Evolutionary conservation across 2,797 vertebrate genomes (phyloP), one percentile per base, ranked within the genome.

Genomic region (Mus spretus): DNA sequence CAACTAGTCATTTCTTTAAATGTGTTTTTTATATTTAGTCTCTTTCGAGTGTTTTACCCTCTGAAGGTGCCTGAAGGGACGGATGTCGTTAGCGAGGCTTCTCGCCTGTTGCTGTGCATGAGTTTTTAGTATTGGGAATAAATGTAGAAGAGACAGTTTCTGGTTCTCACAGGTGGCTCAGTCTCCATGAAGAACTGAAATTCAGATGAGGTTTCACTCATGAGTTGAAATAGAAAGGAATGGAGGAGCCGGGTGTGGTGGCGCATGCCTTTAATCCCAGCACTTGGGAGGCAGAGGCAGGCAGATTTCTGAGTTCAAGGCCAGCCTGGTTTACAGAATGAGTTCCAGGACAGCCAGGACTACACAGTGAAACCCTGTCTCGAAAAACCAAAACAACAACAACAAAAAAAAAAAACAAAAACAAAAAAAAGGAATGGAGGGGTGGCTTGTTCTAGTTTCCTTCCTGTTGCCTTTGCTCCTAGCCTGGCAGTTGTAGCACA

Each of bases 151-250:
- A 78, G 57, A 63, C 13, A 79, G 14, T 78, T 50, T 50, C 57
- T 63, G 57, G 20, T 61, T 17, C 74, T 89, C 40, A 79, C 88
- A 79, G 57, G 57, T 61, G 37, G 7, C 57, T n/a, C 31, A 47
- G 31, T 40, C 31, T 89, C 74, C 40, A n/a, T n/a, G 40, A 59
- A 77, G 87, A 89, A 89, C 31, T 57, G 86, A 75, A 74, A 88
- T 59, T 53, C 53, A 75, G 37, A 63, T 65, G 57, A 65, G 31
- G 57, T 63, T 40, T n/a, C 20, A 65, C 19, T 63, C 44, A 2
- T 40, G 67, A 88, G n/a, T 31, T 13, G n/a, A 74, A 57, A 88
- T 28, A 20, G 67, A 57, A 74, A 87, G 85, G 10, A 50, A 50
- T 50, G 50, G 50, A 11, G 10, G 50, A 50, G 10, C 10, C 50